Percentiles rank a stretch among this genome's conserved stretches.
phyloP scores from a whole-genome alignment of 2,113 vertebrate species.

The Suncus etruscus region DNA sequence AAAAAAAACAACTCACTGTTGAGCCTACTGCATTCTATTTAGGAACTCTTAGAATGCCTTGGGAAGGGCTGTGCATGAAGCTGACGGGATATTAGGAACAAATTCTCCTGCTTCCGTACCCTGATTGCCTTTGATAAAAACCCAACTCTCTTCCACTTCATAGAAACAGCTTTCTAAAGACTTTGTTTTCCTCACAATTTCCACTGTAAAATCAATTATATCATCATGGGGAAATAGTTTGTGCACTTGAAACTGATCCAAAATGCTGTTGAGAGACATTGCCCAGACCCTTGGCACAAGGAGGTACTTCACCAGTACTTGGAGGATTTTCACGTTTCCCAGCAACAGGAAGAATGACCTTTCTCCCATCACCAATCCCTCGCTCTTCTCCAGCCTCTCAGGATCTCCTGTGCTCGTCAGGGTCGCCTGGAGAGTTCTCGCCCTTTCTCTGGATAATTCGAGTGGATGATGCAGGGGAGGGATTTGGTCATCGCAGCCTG shows the following conservation, averaged over 20 bases:
- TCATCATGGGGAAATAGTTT: not conserved
- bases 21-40: not conserved
- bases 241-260: slow-evolving; percentile 35
- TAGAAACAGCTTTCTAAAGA: slow-evolving; percentile 41
- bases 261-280: not conserved
- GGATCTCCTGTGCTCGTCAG: not conserved
- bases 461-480: not conserved
- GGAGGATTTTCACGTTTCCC: not conserved
- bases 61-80: not conserved
- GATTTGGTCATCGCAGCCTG: not conserved
- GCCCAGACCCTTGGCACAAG: not conserved
- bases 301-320: not conserved
- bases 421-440: not conserved
- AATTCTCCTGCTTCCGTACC: not conserved
- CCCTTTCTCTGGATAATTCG: not conserved
- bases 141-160: not conserved
- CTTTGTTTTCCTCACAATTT: slow-evolving; percentile 38
- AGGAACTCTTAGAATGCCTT: not conserved
- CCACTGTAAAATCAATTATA: slow-evolving; percentile 25
- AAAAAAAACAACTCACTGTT: not conserved
- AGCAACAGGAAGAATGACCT: not conserved
- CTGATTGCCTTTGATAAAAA: slow-evolving; percentile 42
- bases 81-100: not conserved
- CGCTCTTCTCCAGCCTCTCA: not conserved
- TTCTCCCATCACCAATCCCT: not conserved